Evolutionary conservation across 2,797 vertebrate genomes (phyloP).

Genomic region (Phrynocephalus forsythii): DNA sequence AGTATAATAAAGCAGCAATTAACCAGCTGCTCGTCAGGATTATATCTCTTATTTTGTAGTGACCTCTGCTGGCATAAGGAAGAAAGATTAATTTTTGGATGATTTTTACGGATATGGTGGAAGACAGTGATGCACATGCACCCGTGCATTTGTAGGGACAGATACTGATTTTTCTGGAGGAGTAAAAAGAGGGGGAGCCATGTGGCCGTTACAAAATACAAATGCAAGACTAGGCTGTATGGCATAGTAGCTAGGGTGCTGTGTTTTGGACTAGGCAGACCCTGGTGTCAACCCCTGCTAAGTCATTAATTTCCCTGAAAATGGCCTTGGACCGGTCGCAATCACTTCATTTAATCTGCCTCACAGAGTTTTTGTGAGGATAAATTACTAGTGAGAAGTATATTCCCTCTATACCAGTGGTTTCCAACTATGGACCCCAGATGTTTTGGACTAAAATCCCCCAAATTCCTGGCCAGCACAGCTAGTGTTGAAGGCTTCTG

Average conservation of each 20-base stretch:
- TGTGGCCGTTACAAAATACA: too few relatives aligned
- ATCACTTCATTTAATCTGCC: not conserved
- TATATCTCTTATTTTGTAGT: constrained; percentile 20
- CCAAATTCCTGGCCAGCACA: too few relatives aligned
- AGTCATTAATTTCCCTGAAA: not conserved
- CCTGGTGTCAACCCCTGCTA: not conserved
- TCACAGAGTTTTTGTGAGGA: not conserved
- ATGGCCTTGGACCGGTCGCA: not conserved
- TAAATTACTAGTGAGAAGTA: not conserved
- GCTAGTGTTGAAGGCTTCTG: too few relatives aligned
- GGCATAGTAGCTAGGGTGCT: not conserved
- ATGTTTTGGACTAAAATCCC: too few relatives aligned
- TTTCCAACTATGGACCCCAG: too few relatives aligned
- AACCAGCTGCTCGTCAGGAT: not conserved
- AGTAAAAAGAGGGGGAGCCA: too few relatives aligned
- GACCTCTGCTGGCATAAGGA: constrained; percentile 58
- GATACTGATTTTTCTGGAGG: not conserved
- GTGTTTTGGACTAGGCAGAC: too few relatives aligned
- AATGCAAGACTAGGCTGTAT: too few relatives aligned
- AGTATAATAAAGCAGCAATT: constrained; percentile 32
- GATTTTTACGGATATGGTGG: too few relatives aligned
- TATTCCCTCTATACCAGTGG: not conserved
- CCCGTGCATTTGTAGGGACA: not conserved
- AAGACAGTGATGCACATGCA: too few relatives aligned
- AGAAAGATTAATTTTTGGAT: constrained; percentile 8